Conservation (phyloP, 2,888 invertebrate genomes). For the Itoplectis maculator region DNA sequence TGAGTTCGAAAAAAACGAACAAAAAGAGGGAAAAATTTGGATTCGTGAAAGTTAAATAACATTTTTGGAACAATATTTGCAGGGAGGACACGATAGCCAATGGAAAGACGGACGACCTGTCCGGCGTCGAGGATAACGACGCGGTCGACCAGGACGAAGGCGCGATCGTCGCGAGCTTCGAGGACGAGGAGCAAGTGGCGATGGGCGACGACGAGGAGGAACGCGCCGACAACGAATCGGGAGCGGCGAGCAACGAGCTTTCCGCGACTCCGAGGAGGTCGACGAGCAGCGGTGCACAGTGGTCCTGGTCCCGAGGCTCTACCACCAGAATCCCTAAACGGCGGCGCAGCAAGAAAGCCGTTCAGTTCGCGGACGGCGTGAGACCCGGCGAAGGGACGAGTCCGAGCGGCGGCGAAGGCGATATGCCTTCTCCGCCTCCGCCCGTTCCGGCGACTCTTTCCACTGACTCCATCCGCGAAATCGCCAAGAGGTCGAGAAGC, state of each 20-base stretch:
- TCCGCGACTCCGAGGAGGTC: slow-evolving; percentile 28
- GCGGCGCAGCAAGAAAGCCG: slow-evolving; percentile 82
- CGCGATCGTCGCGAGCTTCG: slow-evolving; percentile 40
- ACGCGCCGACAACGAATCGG: slow-evolving; percentile 69
- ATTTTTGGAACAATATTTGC: slow-evolving; percentile 22
- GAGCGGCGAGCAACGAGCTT: slow-evolving; percentile 53
- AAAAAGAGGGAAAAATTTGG: too few species aligned
- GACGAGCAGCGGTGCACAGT: slow-evolving; percentile 39
- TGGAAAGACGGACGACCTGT: slow-evolving; percentile 75
- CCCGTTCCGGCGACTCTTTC: slow-evolving; percentile 76
- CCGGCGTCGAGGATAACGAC: slow-evolving; percentile 64
- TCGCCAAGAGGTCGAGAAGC: slow-evolving; percentile 75
- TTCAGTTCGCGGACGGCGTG: slow-evolving; percentile 88
- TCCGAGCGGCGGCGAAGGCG: slow-evolving; percentile 87
- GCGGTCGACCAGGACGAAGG: slow-evolving; percentile 47
- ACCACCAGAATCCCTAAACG: slow-evolving; percentile 56
- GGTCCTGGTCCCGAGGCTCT: slow-evolving; percentile 65
- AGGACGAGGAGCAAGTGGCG: slow-evolving; percentile 63
- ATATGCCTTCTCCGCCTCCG: slow-evolving; percentile 88
- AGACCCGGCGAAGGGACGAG: slow-evolving; percentile 87
- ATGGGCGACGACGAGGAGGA: slow-evolving; percentile 71
- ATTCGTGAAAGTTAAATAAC: too few species aligned
- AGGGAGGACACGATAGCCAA: slow-evolving; percentile 78
- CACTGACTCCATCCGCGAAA: slow-evolving; percentile 74
- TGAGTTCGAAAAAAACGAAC: slow-evolving; percentile 36